Base-by-base conservation (phyloP, 1,140 invertebrate species). In the Drosophila nasuta region DNA sequence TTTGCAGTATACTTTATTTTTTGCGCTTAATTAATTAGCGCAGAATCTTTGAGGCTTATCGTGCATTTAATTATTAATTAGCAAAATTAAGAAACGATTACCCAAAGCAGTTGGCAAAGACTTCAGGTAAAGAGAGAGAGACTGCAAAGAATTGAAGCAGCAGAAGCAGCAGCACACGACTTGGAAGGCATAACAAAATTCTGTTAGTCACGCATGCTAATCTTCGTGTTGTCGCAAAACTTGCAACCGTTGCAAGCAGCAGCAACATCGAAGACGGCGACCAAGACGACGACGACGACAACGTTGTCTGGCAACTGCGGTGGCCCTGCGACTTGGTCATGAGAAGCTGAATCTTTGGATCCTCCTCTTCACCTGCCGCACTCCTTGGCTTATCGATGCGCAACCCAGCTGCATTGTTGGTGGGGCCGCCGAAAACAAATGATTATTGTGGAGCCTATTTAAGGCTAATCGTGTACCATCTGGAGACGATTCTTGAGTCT, bases 131-230 rank as follows among this genome's bases (percentile, higher is more conserved):
- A 49, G 76, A 76, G 41, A 52, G 46, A 28, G 43, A 33, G 30
- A 33, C 30, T 33, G 7, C 60, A 11, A 49, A 58, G 54, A 56
- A 46, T 57, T 41, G 82, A 7, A 38, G 35, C 35, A 41, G 10
- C n/a, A 52, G 25, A 8, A 8, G 30, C 7, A 17, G 1, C 15
- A 56, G 33, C 30, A 38, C 85, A 88, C 81, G 81, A 89, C 64
- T 78, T 74, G 67, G 67, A 35, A 71, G 51, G 63, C 85, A 89
- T 79, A 89, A 89, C 85, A 89, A 90, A 90, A 89, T 89, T 89
- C 81, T 86, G 85, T 89, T 90, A 90, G 85, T 89, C 85, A 89
- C 85, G 85, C 86, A 89, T 89, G 85, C 85, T 90, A 89, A 89
- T 89, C 85, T 89, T 89, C 86, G 85, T 89, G 85, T 89, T 89